Percentiles rank a stretch among this genome's conserved stretches.
These are phyloP conservation scores for Rhopalosiphum nymphaeae DNA, from an alignment of 2,888 invertebrate genomes.

Conservation along the genomic window DNA sequence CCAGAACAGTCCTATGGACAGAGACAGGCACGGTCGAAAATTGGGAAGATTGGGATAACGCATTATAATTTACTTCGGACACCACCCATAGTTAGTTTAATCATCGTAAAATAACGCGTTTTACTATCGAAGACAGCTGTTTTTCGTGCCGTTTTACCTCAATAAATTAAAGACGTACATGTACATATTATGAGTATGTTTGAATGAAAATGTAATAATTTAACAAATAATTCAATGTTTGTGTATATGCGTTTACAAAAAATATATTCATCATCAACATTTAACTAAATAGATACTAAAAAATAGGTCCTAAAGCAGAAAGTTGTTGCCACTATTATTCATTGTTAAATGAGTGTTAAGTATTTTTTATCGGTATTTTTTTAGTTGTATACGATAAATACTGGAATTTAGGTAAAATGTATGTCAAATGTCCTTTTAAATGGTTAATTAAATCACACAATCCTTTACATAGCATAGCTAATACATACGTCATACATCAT, in stretches of 20 bases:
- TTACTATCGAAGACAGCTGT: not conserved
- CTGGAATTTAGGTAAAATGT: not conserved
- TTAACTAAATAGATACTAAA: not conserved
- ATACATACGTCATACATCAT: not conserved
- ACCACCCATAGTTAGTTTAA: conserved; percentile 41
- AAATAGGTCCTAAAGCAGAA: not conserved
- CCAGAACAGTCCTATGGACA: not conserved
- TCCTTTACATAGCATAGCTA: not conserved
- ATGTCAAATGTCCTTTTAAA: not conserved
- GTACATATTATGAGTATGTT: not conserved
- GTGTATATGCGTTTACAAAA: not conserved
- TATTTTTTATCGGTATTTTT: not conserved
- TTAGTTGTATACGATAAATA: not conserved
- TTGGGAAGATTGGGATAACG: not conserved
- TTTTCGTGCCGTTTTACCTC: not conserved
- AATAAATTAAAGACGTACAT: not conserved
- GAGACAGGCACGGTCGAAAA: not conserved
- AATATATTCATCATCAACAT: not conserved
- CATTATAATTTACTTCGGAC: conserved; percentile 19
- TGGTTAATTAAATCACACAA: not conserved
- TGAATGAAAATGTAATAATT: not conserved
- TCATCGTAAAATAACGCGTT: conserved; percentile 30
- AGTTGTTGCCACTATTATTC: not conserved
- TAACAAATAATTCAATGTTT: conserved; percentile 4
- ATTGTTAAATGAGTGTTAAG: not conserved